A percentile compares a stretch with the other conserved stretches of the same genome.
Evolutionary conservation across 2,113 vertebrate genomes (phyloP).

Genomic region (Oreotragus oreotragus): DNA sequence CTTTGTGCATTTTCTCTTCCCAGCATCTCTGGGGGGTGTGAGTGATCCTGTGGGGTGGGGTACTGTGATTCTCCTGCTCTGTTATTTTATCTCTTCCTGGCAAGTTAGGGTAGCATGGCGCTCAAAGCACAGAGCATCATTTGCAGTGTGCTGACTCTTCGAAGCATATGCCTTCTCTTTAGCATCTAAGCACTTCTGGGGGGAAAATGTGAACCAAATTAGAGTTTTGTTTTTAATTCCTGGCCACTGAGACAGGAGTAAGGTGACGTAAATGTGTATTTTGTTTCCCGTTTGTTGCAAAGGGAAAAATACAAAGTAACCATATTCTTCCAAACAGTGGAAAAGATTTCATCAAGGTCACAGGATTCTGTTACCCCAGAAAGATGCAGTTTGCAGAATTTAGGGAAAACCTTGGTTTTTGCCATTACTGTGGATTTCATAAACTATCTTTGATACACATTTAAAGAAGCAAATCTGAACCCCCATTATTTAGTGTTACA

Average conservation of each 20-base stretch:
- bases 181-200: slow-evolving; percentile 55
- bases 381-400: slow-evolving; percentile 38
- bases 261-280: slow-evolving; percentile 46
- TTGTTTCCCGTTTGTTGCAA: slow-evolving; percentile 63
- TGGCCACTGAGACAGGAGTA: slow-evolving; percentile 61
- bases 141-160: slow-evolving; percentile 33
- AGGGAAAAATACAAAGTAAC: slow-evolving; percentile 65
- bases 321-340: slow-evolving; percentile 58
- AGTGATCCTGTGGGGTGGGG: slow-evolving; percentile 49
- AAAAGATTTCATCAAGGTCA: slow-evolving; percentile 60
- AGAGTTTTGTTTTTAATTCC: slow-evolving; percentile 66
- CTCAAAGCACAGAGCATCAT: slow-evolving; percentile 42
- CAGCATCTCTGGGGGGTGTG: slow-evolving; percentile 39
- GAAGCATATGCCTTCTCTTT: slow-evolving; percentile 64
- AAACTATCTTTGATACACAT: slow-evolving; percentile 47
- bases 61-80: slow-evolving; percentile 22
- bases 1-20: slow-evolving; percentile 56
- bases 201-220: slow-evolving; percentile 39
- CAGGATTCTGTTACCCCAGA: slow-evolving; percentile 56
- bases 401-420: slow-evolving; percentile 14
- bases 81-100: neutral
- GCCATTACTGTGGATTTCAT: slow-evolving; percentile 62
- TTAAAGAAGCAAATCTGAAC: slow-evolving; percentile 53
- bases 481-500: slow-evolving; percentile 57
- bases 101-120: slow-evolving; percentile 22